Evolutionary conservation across 2,888 invertebrate species (phyloP).

Genomic region (Mallateleia sp.): DNA sequence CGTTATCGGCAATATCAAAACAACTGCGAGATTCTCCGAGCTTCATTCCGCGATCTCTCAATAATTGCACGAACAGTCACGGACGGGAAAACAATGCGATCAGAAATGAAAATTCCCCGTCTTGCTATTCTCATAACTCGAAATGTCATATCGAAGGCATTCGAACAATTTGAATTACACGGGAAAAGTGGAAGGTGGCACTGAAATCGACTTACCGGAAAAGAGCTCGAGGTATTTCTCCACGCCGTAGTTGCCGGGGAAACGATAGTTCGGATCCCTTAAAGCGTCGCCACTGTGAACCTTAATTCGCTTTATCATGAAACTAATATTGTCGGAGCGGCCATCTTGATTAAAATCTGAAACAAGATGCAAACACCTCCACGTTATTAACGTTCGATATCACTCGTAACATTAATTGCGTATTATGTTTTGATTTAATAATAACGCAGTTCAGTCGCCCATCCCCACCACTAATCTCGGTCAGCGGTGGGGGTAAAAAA

Average conservation of each 20-base stretch:
- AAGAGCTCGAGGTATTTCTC: slow-evolving; percentile 99
- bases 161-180: slow-evolving; percentile 79
- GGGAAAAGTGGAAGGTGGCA: slow-evolving; percentile 57
- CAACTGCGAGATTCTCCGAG: too few relatives aligned
- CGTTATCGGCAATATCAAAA: too few relatives aligned
- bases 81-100: slow-evolving; percentile 51
- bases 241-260: slow-evolving; percentile 98
- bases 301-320: slow-evolving; percentile 98
- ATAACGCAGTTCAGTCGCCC: neutral
- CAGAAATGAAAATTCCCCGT: slow-evolving; percentile 70
- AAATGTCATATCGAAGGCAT: slow-evolving; percentile 72
- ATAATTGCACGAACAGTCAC: slow-evolving; percentile 8
- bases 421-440: slow-evolving; percentile 41
- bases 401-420: slow-evolving; percentile 55
- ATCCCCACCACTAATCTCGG: neutral
- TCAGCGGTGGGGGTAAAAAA: neutral
- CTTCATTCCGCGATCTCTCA: too few relatives aligned
- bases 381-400: slow-evolving; percentile 61
- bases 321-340: slow-evolving; percentile 97
- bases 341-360: slow-evolving; percentile 96
- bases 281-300: slow-evolving; percentile 97
- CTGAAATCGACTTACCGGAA: slow-evolving; percentile 92
- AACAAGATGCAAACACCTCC: slow-evolving; percentile 70
- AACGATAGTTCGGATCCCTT: slow-evolving; percentile 96
- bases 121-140: slow-evolving; percentile 63